A percentile compares a stretch with the other conserved stretches of the same genome.
Conservation (phyloP, 2,888 invertebrate species). For the Macaria liturata region DNA sequence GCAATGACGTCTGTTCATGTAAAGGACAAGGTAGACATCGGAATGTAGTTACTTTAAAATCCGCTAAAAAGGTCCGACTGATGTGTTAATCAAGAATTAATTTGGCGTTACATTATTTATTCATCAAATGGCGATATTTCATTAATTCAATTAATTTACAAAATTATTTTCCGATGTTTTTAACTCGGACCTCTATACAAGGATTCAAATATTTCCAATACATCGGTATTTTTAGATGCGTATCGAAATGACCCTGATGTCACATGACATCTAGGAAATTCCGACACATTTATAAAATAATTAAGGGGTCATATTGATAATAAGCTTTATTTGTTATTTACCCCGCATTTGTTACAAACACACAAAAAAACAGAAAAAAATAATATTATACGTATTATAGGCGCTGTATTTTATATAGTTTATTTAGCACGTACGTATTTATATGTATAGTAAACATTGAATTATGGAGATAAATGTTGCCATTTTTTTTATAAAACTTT, state of each 20-base stretch:
- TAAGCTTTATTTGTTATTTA: no score
- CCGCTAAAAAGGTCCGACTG: conserved; percentile 37
- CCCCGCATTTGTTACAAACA: no score
- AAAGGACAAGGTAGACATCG: conserved; percentile 13
- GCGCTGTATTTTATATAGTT: no score
- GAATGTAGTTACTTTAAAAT: conserved; percentile 31
- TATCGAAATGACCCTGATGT: conserved; percentile 35
- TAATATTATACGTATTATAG: no score
- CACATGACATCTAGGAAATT: conserved; percentile 34
- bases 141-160: conserved; percentile 28
- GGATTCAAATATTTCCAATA: conserved; percentile 25
- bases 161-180: conserved; percentile 32
- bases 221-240: conserved; percentile 13
- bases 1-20: conserved; percentile 3
- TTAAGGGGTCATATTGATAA: no score
- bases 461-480: no score
- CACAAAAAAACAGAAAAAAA: no score
- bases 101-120: conserved; percentile 37
- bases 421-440: no score
- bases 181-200: conserved; percentile 30
- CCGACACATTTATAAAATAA: no score
- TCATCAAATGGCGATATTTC: conserved; percentile 27
- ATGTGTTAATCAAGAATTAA: conserved; percentile 40
- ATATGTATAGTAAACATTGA: no score
- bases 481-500: no score